phyloP scores from a whole-genome alignment of 2,113 vertebrate species.

The Sylvietta virens region DNA sequence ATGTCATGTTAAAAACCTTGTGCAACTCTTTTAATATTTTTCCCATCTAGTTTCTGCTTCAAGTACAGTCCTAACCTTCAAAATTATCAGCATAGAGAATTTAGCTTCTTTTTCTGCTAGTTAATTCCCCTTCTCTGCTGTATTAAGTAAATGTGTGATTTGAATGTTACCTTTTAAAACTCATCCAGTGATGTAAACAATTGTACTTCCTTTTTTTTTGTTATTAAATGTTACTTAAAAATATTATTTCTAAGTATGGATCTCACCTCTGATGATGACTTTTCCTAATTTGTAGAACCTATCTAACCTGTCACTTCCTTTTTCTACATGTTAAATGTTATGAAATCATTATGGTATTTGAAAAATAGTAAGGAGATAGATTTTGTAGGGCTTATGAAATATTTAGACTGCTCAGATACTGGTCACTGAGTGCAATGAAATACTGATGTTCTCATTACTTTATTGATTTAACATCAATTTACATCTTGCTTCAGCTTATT shows the following conservation, averaged over 20 bases:
- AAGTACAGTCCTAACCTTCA: neutral
- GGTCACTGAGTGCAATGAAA: neutral
- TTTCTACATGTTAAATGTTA: neutral
- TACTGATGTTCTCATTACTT: neutral
- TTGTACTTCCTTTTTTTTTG: neutral
- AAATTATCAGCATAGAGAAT: neutral
- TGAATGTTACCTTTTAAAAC: neutral
- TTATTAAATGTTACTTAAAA: neutral
- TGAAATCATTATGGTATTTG: neutral
- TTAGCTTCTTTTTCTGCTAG: neutral
- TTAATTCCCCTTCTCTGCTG: neutral
- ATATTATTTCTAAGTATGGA: neutral
- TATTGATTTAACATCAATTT: neutral
- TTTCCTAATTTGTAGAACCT: neutral
- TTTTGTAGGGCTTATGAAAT: neutral
- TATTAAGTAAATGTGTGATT: neutral
- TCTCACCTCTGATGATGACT: neutral
- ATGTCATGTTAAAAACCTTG: neutral
- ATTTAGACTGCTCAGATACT: neutral
- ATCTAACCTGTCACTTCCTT: neutral
- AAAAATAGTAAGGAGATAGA: neutral
- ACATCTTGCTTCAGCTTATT: neutral
- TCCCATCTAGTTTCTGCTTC: neutral
- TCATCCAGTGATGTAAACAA: neutral
- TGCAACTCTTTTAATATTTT: neutral